Evolutionary conservation across 2,797 vertebrate genomes (phyloP), one percentile per base, ranked within the genome.

Genomic region (Sphenodon punctatus): DNA sequence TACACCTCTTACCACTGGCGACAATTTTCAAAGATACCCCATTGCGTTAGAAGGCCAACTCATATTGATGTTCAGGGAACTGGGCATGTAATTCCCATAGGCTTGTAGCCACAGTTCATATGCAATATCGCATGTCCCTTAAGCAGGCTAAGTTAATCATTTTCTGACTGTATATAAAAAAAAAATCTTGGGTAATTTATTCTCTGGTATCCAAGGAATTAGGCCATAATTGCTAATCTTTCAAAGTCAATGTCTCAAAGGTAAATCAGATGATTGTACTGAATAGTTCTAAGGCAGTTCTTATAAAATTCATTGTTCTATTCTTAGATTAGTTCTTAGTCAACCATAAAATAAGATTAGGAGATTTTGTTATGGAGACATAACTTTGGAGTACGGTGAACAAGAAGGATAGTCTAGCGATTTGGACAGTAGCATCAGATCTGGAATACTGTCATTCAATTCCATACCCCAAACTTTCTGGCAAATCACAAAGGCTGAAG

Each of bases 291-390:
- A n/a, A 45, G 6, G 58, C 65, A 80, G 17, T 25, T 61, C 73
- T 53, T 80, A 9, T n/a, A 19, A 13, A 12, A 5, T 45, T 65
- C 6, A 8, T 43, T 72, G 38, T 78, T 51, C 56, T 67, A 48
- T 41, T 46, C 12, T 82, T 75, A 65, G 27, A 13, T 61, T 4
- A 69, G 78, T 38, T 60, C 53, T 32, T 59, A n/a, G 9, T 4
- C 56, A 88, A 10, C 38, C 56, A 64, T 51, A 45, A 78, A 64
- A 19, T 80, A 60, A 19, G 67, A 75, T 49, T 82, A 69, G n/a
- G 71, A 76, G 55, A 68, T 16, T 45, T 85, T 78, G 32, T 60
- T 88, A 74, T 65, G 75, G 58, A 42, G 38, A 75, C 51, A n/a
- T 41, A 32, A 25, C 13, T 67, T 87, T 48, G 43, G 70, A 71